A percentile compares a stretch with the other conserved stretches of the same genome.
Conservation (phyloP, 2,113 vertebrate genomes). For the Dipodomys spectabilis region DNA sequence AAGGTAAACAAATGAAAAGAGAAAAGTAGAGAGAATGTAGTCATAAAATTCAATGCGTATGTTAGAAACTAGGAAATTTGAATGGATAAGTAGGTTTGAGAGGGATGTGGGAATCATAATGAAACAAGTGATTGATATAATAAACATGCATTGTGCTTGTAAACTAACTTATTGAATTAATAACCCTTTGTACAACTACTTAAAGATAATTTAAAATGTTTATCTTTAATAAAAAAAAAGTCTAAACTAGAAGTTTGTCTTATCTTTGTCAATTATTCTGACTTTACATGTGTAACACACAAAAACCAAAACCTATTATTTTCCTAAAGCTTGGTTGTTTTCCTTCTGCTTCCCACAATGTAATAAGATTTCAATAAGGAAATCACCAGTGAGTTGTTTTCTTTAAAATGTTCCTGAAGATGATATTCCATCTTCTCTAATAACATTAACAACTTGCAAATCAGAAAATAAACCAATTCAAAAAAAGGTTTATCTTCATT, state of each 20-base stretch:
- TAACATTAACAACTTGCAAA: conserved; percentile 80
- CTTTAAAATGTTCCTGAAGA: conserved; percentile 22
- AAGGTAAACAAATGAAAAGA: too few species aligned
- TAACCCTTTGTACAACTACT: too few species aligned
- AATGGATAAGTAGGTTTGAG: too few species aligned
- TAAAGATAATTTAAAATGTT: too few species aligned
- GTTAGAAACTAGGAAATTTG: too few species aligned
- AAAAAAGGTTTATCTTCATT: conserved; percentile 71
- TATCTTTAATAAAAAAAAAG: too few species aligned
- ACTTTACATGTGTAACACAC: conserved; percentile 79
- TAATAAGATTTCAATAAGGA: conserved; percentile 76
- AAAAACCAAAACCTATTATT: conserved; percentile 67
- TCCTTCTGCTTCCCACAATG: conserved; percentile 73
- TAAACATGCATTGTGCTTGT: too few species aligned
- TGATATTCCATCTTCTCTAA: conserved; percentile 79
- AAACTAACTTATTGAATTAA: too few species aligned
- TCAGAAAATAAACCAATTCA: conserved; percentile 82
- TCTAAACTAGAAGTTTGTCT: conserved; percentile 43
- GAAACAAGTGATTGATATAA: too few species aligned
- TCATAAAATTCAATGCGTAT: too few species aligned
- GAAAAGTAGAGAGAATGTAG: too few species aligned
- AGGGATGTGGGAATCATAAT: too few species aligned
- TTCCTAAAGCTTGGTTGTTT: conserved; percentile 75
- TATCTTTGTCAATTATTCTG: conserved; percentile 31
- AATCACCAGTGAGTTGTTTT: conserved; percentile 53